These are phyloP conservation scores for Gallinago paraguaiae DNA, from an alignment of 2,113 vertebrate species.

Conservation along the genomic window DNA sequence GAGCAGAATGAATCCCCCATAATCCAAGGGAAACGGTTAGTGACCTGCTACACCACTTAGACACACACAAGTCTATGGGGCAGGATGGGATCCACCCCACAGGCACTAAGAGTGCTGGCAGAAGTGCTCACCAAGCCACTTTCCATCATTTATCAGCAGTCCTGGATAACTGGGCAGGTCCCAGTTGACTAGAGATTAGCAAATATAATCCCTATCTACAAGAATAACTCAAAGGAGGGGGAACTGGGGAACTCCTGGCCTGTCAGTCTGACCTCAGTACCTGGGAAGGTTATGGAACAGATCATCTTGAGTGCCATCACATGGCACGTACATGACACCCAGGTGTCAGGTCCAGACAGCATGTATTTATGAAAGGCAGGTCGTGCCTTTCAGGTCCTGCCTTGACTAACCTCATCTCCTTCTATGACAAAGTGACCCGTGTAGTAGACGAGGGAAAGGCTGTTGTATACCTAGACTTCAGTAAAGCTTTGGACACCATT, in stretches of 20 bases:
- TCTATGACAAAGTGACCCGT: neutral
- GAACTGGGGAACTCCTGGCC: neutral
- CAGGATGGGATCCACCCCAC: neutral
- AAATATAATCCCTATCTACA: neutral
- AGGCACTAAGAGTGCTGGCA: neutral
- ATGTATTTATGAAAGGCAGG: neutral
- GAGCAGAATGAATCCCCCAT: neutral
- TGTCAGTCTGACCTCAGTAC: fast-evolving
- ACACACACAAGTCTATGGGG: neutral
- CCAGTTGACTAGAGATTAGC: neutral
- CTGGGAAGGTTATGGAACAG: neutral
- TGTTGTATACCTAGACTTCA: neutral
- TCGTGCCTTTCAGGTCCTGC: neutral
- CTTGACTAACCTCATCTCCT: neutral
- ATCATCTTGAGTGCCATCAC: neutral
- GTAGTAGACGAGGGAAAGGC: neutral
- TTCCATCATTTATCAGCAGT: neutral
- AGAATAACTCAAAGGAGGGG: neutral
- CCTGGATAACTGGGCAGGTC: neutral
- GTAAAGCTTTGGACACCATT: neutral
- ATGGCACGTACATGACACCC: no score
- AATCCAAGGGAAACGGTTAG: neutral
- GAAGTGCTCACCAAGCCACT: neutral
- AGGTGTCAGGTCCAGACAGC: neutral
- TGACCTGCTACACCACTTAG: neutral